Evolutionary conservation across 2,797 vertebrate species (phyloP), one percentile per base, ranked within the genome.

Genomic region (Catharus ustulatus): DNA sequence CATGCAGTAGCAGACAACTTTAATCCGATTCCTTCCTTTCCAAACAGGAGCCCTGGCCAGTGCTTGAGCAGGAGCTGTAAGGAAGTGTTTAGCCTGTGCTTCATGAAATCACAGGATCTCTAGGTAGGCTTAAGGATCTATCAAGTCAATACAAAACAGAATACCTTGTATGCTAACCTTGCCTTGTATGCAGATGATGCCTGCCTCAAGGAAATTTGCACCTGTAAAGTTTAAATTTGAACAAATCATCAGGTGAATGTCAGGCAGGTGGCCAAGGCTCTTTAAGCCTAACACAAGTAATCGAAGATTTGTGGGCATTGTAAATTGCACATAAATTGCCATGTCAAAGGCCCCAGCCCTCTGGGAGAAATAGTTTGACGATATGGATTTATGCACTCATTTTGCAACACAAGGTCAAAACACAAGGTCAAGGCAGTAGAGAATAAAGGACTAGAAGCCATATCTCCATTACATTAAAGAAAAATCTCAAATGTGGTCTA

Each of bases 241-340:
- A 83, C 59, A 92, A 84, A 76, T 55, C 6, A 26, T 76, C 48
- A 55, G n/a, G n/a, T 89, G 81, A 91, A 64, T 68, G 36, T 84
- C 67, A 94, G 63, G 51, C 42, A 80, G 38, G 54, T 83, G 79
- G 55, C 48, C 59, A 94, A 89, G 45, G 15, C 55, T 89, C 38
- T 93, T 91, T 74, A 71, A 66, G 40, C 62, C n/a, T 79, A 91
- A 80, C 72, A 83, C 20, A 74, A 75, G 29, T n/a, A 40, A 83
- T 42, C 2, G 16, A 88, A 84, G 58, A 38, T 91, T 78, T 78
- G 73, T 72, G 36, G 34, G 42, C 61, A 36, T n/a, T 75, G 46
- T 77, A 86, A 94, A 91, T 94, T 72, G 75, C 55, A 91, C 27
- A 61, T 49, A 88, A 95, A 94, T 78, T 91, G 83, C 19, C 38